A percentile compares a stretch with the other conserved stretches of the same genome.
These are phyloP conservation scores for Ceratina australensis DNA, from an alignment of 1,140 invertebrate species.

Conservation along the genomic window DNA sequence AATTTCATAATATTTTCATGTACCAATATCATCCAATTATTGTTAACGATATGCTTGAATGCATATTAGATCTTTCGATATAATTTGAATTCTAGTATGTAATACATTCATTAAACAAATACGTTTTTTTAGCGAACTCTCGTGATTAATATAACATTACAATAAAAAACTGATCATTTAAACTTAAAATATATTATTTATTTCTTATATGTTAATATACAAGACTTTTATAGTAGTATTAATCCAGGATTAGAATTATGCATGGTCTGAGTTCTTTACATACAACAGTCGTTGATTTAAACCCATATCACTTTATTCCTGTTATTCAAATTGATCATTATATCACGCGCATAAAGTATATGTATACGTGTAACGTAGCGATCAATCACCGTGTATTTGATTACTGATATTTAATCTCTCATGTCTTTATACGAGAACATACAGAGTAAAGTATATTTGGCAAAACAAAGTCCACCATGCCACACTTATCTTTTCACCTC, in stretches of 20 bases:
- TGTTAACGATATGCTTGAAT: neutral
- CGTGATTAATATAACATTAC: neutral
- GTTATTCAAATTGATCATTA: neutral
- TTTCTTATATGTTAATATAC: constrained; percentile 15
- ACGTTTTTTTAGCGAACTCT: neutral
- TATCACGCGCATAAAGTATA: neutral
- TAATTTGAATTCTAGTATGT: neutral
- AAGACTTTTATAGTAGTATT: neutral
- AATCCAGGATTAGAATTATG: neutral
- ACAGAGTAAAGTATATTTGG: constrained; percentile 42
- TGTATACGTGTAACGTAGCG: no score
- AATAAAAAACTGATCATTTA: neutral
- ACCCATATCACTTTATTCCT: neutral
- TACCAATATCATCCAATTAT: neutral
- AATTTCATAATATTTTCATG: constrained; percentile 9
- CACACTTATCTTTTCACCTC: constrained; percentile 36
- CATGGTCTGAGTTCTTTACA: constrained; percentile 19
- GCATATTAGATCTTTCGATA: constrained; percentile 25
- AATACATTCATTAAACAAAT: neutral
- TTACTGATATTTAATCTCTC: constrained; percentile 13
- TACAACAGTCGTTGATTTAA: constrained; percentile 3
- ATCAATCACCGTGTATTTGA: neutral
- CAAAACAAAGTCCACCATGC: constrained; percentile 43
- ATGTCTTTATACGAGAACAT: constrained; percentile 36
- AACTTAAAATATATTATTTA: no score